Evolutionary conservation across 2,797 vertebrate species (phyloP).

Genomic region (Amniataba percoides): DNA sequence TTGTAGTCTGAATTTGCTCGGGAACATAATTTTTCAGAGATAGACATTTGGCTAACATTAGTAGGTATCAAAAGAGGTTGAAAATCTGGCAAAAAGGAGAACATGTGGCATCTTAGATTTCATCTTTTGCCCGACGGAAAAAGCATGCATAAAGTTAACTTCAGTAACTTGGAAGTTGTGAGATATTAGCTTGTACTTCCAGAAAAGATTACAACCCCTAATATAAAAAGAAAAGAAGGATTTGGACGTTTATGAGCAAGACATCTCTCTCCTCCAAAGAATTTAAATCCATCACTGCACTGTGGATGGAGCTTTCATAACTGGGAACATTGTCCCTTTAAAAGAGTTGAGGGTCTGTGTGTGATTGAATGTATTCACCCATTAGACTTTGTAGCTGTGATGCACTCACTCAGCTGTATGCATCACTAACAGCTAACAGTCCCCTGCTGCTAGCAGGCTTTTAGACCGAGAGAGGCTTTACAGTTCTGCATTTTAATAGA

Average conservation of each 20-base stretch:
- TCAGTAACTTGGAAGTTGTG: constrained; percentile 35
- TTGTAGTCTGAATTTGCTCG: constrained; percentile 7
- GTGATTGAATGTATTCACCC: constrained; percentile 84
- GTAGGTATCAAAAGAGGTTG: constrained; percentile 28
- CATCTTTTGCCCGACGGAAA: background rate
- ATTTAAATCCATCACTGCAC: constrained; percentile 58
- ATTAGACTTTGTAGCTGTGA: constrained; percentile 84
- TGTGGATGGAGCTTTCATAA: constrained; percentile 68
- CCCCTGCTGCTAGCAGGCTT: constrained; percentile 84
- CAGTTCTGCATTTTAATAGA: constrained; percentile 86
- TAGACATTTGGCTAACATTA: constrained; percentile 32
- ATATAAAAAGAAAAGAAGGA: constrained; percentile 34
- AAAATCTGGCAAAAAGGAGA: constrained; percentile 27
- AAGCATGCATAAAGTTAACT: constrained; percentile 39
- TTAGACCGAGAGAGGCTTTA: constrained; percentile 82
- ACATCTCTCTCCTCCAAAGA: constrained; percentile 58
- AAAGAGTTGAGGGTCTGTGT: constrained; percentile 78
- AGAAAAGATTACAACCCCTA: constrained; percentile 53
- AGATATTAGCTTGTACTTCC: constrained; percentile 45
- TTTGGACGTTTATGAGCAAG: constrained; percentile 60
- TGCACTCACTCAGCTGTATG: constrained; percentile 85
- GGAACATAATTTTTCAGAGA: constrained; percentile 15
- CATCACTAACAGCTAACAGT: constrained; percentile 85
- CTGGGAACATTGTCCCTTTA: constrained; percentile 78
- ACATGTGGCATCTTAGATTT: constrained; percentile 24